Percentiles rank a stretch among this genome's conserved stretches.
Conservation (phyloP, 2,888 invertebrate species). For the Microplitis deprimator region DNA sequence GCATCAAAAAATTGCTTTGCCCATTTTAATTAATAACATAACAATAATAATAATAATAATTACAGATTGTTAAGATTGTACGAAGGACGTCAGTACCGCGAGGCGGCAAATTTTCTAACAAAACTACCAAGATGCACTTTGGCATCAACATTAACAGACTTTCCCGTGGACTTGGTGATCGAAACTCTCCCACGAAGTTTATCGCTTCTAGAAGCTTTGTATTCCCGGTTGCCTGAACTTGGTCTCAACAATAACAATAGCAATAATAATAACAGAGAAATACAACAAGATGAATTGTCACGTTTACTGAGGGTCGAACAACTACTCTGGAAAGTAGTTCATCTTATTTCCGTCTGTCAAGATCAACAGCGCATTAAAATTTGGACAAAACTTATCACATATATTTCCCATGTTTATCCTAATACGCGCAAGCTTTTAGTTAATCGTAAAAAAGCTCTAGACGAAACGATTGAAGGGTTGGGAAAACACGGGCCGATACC, state of each 20-base stretch:
- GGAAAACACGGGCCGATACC: conserved; percentile 88
- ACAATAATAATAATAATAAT: conserved; percentile 8
- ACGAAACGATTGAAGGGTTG: conserved; percentile 89
- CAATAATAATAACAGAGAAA: conserved; percentile 7
- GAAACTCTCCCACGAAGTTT: conserved; percentile 92
- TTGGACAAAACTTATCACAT: conserved; percentile 63
- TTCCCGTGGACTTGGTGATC: conserved; percentile 90
- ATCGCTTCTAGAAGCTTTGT: conserved; percentile 87
- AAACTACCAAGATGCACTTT: conserved; percentile 86
- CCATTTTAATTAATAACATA: neutral
- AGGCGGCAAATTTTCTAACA: conserved; percentile 88
- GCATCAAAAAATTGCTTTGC: too few species aligned
- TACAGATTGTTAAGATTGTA: conserved; percentile 81
- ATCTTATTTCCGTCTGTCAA: conserved; percentile 76
- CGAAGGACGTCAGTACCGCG: conserved; percentile 91
- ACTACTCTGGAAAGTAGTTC: conserved; percentile 87
- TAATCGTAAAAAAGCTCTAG: conserved; percentile 80
- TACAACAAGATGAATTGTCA: conserved; percentile 61
- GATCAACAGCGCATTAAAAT: conserved; percentile 55
- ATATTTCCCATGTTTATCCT: conserved; percentile 69
- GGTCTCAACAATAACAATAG: neutral
- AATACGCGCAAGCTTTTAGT: conserved; percentile 79
- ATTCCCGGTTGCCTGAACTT: conserved; percentile 67
- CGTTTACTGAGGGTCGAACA: conserved; percentile 78
- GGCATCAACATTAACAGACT: conserved; percentile 81